Evolutionary conservation across 2,888 invertebrate species (phyloP), one percentile per base, ranked within the genome.

Genomic region (Archips xylosteana): DNA sequence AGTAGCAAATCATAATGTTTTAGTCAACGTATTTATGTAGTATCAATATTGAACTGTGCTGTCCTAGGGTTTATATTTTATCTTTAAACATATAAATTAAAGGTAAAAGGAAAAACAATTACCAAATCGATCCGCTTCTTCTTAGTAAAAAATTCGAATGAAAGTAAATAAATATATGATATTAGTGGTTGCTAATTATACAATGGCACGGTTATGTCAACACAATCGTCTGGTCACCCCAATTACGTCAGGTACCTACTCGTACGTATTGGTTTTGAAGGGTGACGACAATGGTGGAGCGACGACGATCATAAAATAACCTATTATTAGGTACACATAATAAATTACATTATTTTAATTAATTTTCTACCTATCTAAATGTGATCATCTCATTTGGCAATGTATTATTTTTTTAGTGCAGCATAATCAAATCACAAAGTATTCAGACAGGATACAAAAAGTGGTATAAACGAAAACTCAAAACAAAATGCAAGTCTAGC

Each of bases 181-280:
- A 64, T 42, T 49, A 45, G 45, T 47, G 54, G 57, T 67, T 68
- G 72, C 68, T 49, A 73, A 68, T 63, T 62, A 49, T 63, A 63
- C 57, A 47, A 47, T 49, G 57, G 57, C 67, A 39, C 62, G n/a
- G 49, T 68, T 72, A 72, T 39, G 62, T 72, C 67, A 68, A 73
- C 68, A 71, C 65, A 45, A 60, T 62, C 54, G 54, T 32, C 63
- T 45, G 62, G 57, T 54, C 47, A 68, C 47, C 68, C 68, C 72
- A 73, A 73, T 73, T 73, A 63, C 45, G 67, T 67, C 36, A 57
- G 60, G 61, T 67, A 57, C 36, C 34, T 70, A 36, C 36, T 3
- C 3, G 36, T 39, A 39, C 6, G 39, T 45, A 70, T 70, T 70
- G 70, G 54, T 57, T 63, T 63, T 42, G 39, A 32, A 36, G 63